These are phyloP conservation scores for Gopherus flavomarginatus DNA, from an alignment of 2,113 vertebrate species.

Conservation along the genomic window DNA sequence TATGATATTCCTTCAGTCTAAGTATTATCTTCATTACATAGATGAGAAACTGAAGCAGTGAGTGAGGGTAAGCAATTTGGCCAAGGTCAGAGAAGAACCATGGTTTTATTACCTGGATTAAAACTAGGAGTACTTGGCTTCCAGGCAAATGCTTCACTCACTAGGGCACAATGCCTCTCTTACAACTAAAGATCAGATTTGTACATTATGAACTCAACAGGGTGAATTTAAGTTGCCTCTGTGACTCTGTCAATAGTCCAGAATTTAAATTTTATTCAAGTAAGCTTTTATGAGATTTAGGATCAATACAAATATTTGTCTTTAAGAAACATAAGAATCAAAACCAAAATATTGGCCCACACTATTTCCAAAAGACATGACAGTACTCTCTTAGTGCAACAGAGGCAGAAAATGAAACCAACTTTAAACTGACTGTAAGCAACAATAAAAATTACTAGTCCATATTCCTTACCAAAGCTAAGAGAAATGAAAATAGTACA, in stretches of 20 bases:
- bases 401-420: not conserved
- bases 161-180: not conserved
- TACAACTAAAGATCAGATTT: not conserved
- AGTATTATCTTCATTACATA: not conserved
- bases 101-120: not conserved
- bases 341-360: not conserved
- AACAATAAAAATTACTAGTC: not conserved
- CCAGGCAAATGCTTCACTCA: not conserved
- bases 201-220: not conserved
- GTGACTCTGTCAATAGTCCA: not conserved
- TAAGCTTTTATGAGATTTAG: not conserved
- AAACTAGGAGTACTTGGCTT: not conserved
- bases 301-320: not conserved
- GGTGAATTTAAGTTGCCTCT: rapidly evolving
- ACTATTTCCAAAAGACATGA: not conserved
- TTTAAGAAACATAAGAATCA: not conserved
- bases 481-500: not conserved
- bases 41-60: not conserved
- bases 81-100: not conserved
- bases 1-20: not conserved
- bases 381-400: not conserved
- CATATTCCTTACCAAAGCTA: not conserved
- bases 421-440: not conserved
- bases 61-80: not conserved
- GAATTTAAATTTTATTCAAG: not conserved